These are phyloP conservation scores for Bos indicus DNA, from an alignment of 2,113 vertebrate genomes.

Conservation along the genomic window DNA sequence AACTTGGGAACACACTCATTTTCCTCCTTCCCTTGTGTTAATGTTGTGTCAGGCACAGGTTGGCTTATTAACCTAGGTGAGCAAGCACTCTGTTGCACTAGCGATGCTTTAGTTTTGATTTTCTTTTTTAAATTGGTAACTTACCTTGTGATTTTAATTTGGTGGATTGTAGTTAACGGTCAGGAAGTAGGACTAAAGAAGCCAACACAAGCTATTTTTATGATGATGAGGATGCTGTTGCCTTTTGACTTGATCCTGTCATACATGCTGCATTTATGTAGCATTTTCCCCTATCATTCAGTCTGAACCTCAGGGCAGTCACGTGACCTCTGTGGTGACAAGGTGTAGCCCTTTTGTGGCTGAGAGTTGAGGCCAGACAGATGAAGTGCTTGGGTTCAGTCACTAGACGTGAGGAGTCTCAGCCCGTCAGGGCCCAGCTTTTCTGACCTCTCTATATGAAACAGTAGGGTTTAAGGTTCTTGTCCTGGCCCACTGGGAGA, in stretches of 20 bases:
- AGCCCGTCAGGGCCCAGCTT: background rate
- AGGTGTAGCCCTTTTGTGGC: background rate
- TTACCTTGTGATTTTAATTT: slow-evolving; percentile 29
- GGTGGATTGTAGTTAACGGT: background rate
- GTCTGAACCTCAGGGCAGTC: background rate
- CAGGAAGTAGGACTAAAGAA: background rate
- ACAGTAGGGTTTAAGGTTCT: background rate
- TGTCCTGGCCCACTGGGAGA: background rate
- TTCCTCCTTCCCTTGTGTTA: background rate
- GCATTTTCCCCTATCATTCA: background rate
- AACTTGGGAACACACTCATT: background rate
- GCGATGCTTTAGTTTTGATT: background rate
- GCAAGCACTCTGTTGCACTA: background rate
- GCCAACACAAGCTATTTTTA: background rate
- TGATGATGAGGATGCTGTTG: background rate
- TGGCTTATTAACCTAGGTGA: background rate
- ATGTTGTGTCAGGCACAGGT: background rate
- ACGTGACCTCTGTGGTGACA: background rate
- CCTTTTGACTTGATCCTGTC: background rate
- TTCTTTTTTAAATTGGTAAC: background rate
- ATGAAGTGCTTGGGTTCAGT: background rate
- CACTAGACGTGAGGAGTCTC: background rate
- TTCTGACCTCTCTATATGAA: background rate
- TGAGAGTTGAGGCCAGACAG: background rate
- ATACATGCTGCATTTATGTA: background rate